Evolutionary conservation across 2,113 vertebrate species (phyloP).

Genomic region (Chitala chitala): DNA sequence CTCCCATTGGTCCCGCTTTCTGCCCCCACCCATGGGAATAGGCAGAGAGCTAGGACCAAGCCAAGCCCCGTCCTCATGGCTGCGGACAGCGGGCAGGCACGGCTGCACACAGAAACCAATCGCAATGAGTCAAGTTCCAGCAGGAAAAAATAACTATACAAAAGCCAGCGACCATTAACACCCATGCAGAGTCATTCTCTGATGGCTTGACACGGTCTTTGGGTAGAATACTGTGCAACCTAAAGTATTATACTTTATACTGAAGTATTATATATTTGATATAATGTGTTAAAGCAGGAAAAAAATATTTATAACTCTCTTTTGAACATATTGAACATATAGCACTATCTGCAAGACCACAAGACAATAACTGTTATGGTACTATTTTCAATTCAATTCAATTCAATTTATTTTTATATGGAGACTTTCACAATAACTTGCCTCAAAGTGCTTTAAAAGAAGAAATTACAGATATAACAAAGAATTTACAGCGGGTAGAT

Average conservation of each 20-base stretch:
- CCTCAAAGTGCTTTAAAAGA: neutral
- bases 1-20: constrained; percentile 66
- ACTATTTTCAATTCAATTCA: too few relatives aligned
- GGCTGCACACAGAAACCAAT: constrained; percentile 44
- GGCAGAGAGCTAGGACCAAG: constrained; percentile 79
- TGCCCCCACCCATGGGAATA: constrained; percentile 71
- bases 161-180: neutral
- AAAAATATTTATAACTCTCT: too few relatives aligned
- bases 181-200: neutral
- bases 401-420: too few relatives aligned
- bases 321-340: too few relatives aligned
- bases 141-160: constrained; percentile 16
- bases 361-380: too few relatives aligned
- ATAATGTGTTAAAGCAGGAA: too few relatives aligned
- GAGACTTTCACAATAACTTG: neutral
- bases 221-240: too few relatives aligned
- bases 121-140: constrained; percentile 6
- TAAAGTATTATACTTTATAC: too few relatives aligned
- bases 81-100: constrained; percentile 37
- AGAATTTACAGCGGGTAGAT: too few relatives aligned
- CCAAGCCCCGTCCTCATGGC: constrained; percentile 78
- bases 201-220: neutral
- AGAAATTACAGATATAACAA: too few relatives aligned
- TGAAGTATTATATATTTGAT: too few relatives aligned
- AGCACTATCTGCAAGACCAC: too few relatives aligned